Base-by-base conservation (phyloP, 2,888 invertebrate genomes). In the Nemapogon koenigi region DNA sequence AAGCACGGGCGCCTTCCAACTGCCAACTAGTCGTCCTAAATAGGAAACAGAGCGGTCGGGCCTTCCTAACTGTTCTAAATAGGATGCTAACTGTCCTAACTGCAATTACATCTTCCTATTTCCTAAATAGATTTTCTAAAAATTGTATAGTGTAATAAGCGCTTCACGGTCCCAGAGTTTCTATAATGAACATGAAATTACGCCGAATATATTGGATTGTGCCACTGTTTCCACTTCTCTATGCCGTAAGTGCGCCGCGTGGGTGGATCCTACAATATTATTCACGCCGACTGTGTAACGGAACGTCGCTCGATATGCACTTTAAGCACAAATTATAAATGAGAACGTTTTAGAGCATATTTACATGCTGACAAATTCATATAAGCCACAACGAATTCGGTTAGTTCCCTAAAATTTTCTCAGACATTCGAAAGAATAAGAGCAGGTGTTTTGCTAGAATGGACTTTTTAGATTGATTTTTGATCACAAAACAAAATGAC, bases 131-230 rank as follows among this genome's bases (percentile, higher is more conserved):
- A n/a, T n/a, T n/a, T n/a, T n/a, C n/a, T n/a, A n/a, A n/a, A n/a
- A n/a, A n/a, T n/a, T n/a, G n/a, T n/a, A n/a, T n/a, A n/a, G n/a
- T n/a, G n/a, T n/a, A n/a, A n/a, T n/a, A n/a, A n/a, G n/a, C n/a
- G n/a, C n/a, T n/a, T n/a, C 76, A 76, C 75, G 78, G 76, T 76
- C 72, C 63, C 73, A 69, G 68, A 65, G 69, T 65, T 72, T 69
- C 76, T 76, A 65, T 78, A 78, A 78, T 76, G 78, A 76, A 76
- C 78, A 70, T 70, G 73, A 76, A 78, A 76, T 78, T 76, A 73
- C 72, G 63, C 65, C 56, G 65, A 73, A 73, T 72, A 73, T 76
- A 78, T 78, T 75, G 78, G 76, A 78, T 76, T 73, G 75, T 73
- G 52, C 63, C 57, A 59, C 57, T 62, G 70, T 71, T 66, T 69